These are phyloP conservation scores for Pangasius sanitwongsei DNA, from an alignment of 2,797 vertebrate genomes.

Conservation along the genomic window DNA sequence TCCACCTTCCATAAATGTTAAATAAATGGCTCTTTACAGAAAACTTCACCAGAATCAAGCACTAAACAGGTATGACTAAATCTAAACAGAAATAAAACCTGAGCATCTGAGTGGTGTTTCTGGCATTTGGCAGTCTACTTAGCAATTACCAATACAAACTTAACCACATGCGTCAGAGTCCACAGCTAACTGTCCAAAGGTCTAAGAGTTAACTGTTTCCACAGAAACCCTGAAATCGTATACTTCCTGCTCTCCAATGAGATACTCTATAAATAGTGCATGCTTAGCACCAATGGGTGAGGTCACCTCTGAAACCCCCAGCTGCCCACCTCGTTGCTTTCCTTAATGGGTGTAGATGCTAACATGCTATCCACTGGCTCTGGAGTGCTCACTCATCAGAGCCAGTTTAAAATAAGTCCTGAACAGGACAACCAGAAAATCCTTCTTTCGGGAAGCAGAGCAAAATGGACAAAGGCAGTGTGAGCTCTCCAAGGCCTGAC, in stretches of 20 bases:
- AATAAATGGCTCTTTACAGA: neutral
- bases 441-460: slow-evolving; percentile 22
- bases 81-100: slow-evolving; percentile 8
- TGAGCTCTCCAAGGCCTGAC: slow-evolving; percentile 9
- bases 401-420: slow-evolving; percentile 64
- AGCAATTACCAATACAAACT: slow-evolving; percentile 21
- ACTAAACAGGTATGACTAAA: neutral
- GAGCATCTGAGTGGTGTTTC: slow-evolving; percentile 1
- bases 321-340: slow-evolving; percentile 64
- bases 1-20: neutral
- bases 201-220: slow-evolving; percentile 67
- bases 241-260: slow-evolving; percentile 75
- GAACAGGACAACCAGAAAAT: slow-evolving; percentile 55
- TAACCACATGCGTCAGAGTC: slow-evolving; percentile 43
- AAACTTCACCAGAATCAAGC: neutral
- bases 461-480: slow-evolving; percentile 14
- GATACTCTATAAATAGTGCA: slow-evolving; percentile 72
- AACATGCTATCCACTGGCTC: slow-evolving; percentile 62
- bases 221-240: slow-evolving; percentile 76
- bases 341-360: slow-evolving; percentile 57
- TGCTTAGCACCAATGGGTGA: slow-evolving; percentile 66
- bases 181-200: slow-evolving; percentile 36
- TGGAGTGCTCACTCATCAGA: slow-evolving; percentile 54
- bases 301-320: slow-evolving; percentile 61
- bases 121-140: slow-evolving; percentile 19